phyloP scores from a whole-genome alignment of 2,888 invertebrate genomes.

The Xylophagus ater region DNA sequence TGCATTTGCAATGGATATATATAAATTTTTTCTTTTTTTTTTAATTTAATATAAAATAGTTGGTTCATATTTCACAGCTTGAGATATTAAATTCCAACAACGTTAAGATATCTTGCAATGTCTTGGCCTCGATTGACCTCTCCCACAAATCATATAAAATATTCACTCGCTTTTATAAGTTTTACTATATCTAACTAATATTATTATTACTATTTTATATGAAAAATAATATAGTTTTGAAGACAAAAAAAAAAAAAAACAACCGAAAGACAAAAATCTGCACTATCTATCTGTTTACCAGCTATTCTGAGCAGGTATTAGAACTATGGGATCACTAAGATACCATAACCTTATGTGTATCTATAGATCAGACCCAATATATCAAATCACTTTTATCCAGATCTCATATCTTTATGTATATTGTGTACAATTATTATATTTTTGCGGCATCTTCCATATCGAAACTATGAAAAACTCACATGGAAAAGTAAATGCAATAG shows the following conservation, averaged over 20 bases:
- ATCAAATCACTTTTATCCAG: conserved; percentile 18
- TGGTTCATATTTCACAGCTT: conserved; percentile 19
- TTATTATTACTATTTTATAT: no score
- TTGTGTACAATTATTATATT: conserved; percentile 11
- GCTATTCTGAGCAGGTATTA: conserved; percentile 17
- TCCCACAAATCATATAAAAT: conserved; percentile 18
- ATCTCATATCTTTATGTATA: conserved; percentile 16
- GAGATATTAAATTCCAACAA: conserved; percentile 17
- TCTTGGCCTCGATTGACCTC: conserved; percentile 17
- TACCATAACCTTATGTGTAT: conserved; percentile 17
- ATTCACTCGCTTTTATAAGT: conserved; percentile 12
- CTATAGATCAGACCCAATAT: conserved; percentile 17
- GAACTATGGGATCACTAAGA: conserved; percentile 16
- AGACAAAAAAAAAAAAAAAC: no score
- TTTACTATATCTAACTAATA: conserved; percentile 13
- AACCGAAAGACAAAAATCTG: no score
- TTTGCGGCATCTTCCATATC: no score
- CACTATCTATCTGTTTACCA: no score
- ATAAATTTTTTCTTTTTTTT: no score
- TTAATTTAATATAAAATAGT: no score
- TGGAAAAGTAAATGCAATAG: no score
- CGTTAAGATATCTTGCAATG: conserved; percentile 4
- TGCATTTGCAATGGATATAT: no score
- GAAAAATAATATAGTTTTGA: no score
- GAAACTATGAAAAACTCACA: no score